Conservation (phyloP, 2,888 invertebrate genomes). For the Ectropis crepuscularia region DNA sequence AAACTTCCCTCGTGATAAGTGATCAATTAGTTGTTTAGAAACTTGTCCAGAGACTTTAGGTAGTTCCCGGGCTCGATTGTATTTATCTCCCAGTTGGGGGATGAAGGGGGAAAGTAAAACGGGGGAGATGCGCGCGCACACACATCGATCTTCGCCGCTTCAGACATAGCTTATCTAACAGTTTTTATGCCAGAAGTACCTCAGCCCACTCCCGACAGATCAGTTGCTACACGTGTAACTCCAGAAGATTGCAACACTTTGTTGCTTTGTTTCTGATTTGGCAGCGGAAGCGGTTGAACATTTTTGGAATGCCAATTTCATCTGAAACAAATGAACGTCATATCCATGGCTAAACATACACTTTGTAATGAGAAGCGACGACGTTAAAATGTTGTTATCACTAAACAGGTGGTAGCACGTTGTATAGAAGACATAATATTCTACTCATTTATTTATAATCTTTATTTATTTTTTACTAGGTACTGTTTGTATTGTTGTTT, state of each 20-base stretch:
- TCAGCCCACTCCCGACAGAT: slow-evolving; percentile 5
- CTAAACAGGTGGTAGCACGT: no score
- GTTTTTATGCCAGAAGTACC: background rate
- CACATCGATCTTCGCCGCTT: slow-evolving; percentile 64
- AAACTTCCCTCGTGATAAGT: slow-evolving; percentile 21
- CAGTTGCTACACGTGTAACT: slow-evolving; percentile 28
- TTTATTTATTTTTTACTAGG: no score
- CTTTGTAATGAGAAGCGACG: background rate
- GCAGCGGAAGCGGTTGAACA: background rate
- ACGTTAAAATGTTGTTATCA: no score
- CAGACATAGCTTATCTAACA: background rate
- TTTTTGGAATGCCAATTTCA: slow-evolving; percentile 1
- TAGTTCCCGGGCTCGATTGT: slow-evolving; percentile 55
- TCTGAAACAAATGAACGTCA: background rate
- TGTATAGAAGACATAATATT: no score
- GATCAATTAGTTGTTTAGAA: slow-evolving; percentile 32
- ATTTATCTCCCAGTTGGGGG: slow-evolving; percentile 54
- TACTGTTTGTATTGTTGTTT: no score
- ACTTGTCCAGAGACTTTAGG: slow-evolving; percentile 14
- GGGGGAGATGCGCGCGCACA: slow-evolving; percentile 66
- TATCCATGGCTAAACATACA: background rate
- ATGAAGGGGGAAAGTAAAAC: slow-evolving; percentile 11
- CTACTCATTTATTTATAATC: no score
- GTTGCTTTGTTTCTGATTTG: slow-evolving; percentile 7
- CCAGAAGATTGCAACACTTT: slow-evolving; percentile 6